Evolutionary conservation across 1,140 invertebrate genomes (phyloP).

Genomic region (Halyomorpha halys): DNA sequence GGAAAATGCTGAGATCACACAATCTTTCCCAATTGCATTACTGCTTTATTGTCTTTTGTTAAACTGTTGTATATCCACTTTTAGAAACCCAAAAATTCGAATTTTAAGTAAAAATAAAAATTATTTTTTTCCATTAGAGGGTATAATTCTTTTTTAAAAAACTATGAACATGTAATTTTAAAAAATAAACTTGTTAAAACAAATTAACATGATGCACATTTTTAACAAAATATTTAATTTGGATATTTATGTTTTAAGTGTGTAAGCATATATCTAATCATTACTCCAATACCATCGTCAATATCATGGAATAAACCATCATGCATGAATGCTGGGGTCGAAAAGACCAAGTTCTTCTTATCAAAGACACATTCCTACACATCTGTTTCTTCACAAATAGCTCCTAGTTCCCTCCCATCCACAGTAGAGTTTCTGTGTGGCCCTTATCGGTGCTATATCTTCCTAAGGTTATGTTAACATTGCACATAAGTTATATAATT

Average conservation of each 20-base stretch:
- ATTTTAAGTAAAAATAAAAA: too few relatives aligned
- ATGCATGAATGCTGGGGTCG: slow-evolving; percentile 52
- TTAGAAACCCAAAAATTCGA: too few relatives aligned
- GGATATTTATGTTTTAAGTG: background rate
- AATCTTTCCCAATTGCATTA: too few relatives aligned
- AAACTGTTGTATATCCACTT: too few relatives aligned
- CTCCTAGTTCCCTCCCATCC: slow-evolving; percentile 43
- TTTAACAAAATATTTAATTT: background rate
- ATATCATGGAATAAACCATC: slow-evolving; percentile 41
- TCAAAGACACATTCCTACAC: slow-evolving; percentile 42
- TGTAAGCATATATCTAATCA: slow-evolving; percentile 36
- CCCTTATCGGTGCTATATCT: slow-evolving; percentile 40
- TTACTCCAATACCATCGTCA: slow-evolving; percentile 45
- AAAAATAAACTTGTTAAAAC: too few relatives aligned
- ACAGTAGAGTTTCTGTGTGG: slow-evolving; percentile 44
- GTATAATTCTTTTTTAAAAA: too few relatives aligned
- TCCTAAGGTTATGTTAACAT: slow-evolving; percentile 47
- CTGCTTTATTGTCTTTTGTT: too few relatives aligned
- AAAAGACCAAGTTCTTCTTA: slow-evolving; percentile 43
- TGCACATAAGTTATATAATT: slow-evolving; percentile 40
- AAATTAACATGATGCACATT: too few relatives aligned
- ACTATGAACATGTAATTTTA: too few relatives aligned
- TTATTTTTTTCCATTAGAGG: too few relatives aligned
- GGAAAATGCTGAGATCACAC: too few relatives aligned
- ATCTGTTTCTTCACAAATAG: slow-evolving; percentile 38